Evolutionary conservation across 2,888 invertebrate species (phyloP).

Genomic region (Campaea margaritaria): DNA sequence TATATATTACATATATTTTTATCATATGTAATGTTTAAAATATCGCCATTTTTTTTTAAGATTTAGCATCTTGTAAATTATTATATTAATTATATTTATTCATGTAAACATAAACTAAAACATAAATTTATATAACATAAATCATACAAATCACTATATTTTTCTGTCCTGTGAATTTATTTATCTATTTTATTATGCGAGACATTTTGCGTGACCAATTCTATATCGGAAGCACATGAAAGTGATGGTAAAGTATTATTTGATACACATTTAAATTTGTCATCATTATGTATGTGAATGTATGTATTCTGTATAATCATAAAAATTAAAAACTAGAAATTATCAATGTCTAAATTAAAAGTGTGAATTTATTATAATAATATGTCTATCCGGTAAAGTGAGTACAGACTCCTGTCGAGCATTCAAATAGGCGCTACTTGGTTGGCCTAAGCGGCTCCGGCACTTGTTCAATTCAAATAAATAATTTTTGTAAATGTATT

Average conservation of each 20-base stretch:
- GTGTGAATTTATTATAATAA: constrained; percentile 24
- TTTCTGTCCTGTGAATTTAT: constrained; percentile 32
- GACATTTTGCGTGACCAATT: constrained; percentile 13
- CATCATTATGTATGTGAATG: constrained; percentile 24
- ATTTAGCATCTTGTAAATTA: constrained; percentile 29
- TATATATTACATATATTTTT: constrained; percentile 42
- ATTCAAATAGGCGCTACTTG: constrained; percentile 54
- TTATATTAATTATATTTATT: constrained; percentile 38
- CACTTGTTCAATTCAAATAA: constrained; percentile 47
- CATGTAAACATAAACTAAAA: constrained; percentile 40
- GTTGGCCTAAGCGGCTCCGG: constrained; percentile 60
- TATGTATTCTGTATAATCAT: constrained; percentile 7
- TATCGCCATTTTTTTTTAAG: constrained; percentile 31
- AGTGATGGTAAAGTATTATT: constrained; percentile 33
- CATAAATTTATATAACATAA: constrained; percentile 39
- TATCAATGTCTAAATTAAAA: constrained; percentile 28
- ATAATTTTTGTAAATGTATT: constrained; percentile 58
- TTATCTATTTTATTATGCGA: constrained; percentile 18
- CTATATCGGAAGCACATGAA: constrained; percentile 19
- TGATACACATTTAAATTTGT: constrained; percentile 27
- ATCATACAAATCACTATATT: constrained; percentile 40
- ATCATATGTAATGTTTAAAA: constrained; percentile 29
- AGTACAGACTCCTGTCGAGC: constrained; percentile 51
- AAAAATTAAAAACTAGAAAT: constrained; percentile 20
- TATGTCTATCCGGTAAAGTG: constrained; percentile 48